Conservation (phyloP, 2,113 vertebrate genomes). For the Poeciliopsis turrubarensis region DNA sequence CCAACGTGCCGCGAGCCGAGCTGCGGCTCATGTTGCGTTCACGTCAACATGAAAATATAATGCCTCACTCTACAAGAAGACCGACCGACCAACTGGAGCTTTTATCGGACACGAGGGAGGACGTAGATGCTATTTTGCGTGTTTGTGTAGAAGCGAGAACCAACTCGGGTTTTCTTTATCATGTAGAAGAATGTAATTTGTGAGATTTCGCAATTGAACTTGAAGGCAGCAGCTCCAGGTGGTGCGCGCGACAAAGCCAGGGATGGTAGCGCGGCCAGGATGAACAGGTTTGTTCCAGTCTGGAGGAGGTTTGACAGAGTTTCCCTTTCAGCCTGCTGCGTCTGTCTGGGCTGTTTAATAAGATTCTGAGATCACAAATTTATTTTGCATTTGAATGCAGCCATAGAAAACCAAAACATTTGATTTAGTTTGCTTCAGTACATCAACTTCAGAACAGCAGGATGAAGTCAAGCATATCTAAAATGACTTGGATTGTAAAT, state of each 20-base stretch:
- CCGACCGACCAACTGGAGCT: too few relatives aligned
- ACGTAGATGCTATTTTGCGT: too few relatives aligned
- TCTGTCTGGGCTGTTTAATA: not conserved
- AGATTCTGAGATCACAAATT: too few relatives aligned
- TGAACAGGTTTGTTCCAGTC: conserved; percentile 68
- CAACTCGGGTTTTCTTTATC: too few relatives aligned
- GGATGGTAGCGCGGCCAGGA: not conserved
- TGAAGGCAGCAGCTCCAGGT: not conserved
- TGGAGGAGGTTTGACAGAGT: not conserved
- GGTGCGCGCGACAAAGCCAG: not conserved
- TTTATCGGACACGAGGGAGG: too few relatives aligned
- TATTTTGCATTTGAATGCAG: too few relatives aligned
- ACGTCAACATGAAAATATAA: not conserved
- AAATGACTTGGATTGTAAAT: not conserved
- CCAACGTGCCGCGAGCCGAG: not conserved
- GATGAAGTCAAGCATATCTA: too few relatives aligned
- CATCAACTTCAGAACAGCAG: too few relatives aligned
- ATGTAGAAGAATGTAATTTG: not conserved
- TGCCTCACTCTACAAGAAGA: not conserved
- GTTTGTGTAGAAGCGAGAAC: too few relatives aligned
- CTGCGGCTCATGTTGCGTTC: too few relatives aligned
- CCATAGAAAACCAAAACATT: too few relatives aligned
- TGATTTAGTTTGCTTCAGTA: too few relatives aligned
- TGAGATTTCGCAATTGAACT: accelerated
- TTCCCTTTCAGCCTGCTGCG: not conserved